Conservation (phyloP, 2,888 invertebrate species). For the Caradrina clavipalpis region DNA sequence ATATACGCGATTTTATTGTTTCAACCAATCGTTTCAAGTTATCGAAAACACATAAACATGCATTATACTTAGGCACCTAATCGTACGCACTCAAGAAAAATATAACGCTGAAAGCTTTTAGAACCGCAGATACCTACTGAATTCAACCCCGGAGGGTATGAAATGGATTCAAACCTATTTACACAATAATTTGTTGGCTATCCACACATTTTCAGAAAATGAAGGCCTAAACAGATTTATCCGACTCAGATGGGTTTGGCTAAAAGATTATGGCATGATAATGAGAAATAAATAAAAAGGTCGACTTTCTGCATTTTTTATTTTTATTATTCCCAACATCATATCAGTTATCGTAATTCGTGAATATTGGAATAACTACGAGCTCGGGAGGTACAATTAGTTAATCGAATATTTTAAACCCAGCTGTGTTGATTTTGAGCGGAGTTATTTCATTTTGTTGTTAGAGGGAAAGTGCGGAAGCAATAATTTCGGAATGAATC, state of each 20-base stretch:
- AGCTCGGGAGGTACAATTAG: background rate
- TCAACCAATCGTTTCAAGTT: background rate
- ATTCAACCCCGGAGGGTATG: conserved; percentile 24
- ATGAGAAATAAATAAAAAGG: conserved; percentile 53
- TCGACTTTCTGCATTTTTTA: conserved; percentile 19
- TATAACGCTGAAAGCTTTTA: conserved; percentile 29
- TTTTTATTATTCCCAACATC: conserved; percentile 23
- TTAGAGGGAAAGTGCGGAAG: conserved; percentile 8
- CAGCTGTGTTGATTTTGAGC: conserved; percentile 11
- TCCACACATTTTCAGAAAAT: conserved; percentile 55
- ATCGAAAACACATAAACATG: conserved; percentile 20
- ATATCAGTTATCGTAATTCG: conserved; percentile 16
- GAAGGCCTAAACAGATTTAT: conserved; percentile 47
- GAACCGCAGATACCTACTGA: conserved; percentile 4
- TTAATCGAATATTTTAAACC: conserved; percentile 14
- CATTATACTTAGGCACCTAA: conserved; percentile 3
- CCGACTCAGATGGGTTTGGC: conserved; percentile 47
- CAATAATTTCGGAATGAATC: conserved; percentile 26
- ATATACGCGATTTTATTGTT: background rate
- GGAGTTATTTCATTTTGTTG: conserved; percentile 12
- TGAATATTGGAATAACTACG: conserved; percentile 3
- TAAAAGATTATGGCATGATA: conserved; percentile 42
- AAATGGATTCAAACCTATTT: conserved; percentile 53
- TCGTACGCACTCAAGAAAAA: conserved; percentile 23
- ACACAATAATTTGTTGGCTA: conserved; percentile 46